Conservation (phyloP, 2,888 invertebrate species). For the Brachyptera putata region DNA sequence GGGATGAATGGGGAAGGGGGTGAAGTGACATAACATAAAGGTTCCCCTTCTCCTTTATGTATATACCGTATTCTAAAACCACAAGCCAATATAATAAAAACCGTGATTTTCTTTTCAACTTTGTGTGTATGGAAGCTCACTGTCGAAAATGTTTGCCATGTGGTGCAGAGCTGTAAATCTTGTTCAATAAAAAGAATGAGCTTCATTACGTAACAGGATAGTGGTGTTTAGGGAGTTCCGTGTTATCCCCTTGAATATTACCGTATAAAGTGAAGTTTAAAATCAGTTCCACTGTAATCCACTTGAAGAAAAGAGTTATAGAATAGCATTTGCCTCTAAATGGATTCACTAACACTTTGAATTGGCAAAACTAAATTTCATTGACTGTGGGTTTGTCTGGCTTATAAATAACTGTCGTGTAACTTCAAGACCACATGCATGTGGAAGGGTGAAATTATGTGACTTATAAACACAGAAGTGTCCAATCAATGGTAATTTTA, state of each 20-base stretch:
- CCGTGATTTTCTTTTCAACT: conserved; percentile 19
- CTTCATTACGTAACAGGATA: conserved; percentile 27
- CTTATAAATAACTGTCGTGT: not conserved
- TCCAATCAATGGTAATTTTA: too few relatives aligned
- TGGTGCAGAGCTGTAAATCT: conserved; percentile 23
- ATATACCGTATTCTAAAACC: conserved; percentile 11
- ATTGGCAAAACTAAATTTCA: conserved; percentile 2
- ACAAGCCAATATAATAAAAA: conserved; percentile 9
- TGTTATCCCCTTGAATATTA: not conserved
- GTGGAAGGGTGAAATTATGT: conserved; percentile 5
- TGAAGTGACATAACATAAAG: conserved; percentile 10
- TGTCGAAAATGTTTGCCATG: conserved; percentile 16
- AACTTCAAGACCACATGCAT: not conserved
- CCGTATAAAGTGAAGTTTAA: not conserved
- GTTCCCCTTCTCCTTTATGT: not conserved
- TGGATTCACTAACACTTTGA: not conserved
- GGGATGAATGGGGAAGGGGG: not conserved
- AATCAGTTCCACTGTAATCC: not conserved
- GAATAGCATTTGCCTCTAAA: not conserved
- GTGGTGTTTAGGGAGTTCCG: conserved; percentile 21
- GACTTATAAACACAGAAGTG: not conserved
- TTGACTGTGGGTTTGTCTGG: not conserved
- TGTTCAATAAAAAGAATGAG: conserved; percentile 20
- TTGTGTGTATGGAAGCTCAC: not conserved
- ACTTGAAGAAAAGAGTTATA: not conserved